Percentiles rank a stretch among this genome's conserved stretches.
Evolutionary conservation across 2,888 invertebrate species (phyloP).

Genomic region (Neocrepidodera transversa): DNA sequence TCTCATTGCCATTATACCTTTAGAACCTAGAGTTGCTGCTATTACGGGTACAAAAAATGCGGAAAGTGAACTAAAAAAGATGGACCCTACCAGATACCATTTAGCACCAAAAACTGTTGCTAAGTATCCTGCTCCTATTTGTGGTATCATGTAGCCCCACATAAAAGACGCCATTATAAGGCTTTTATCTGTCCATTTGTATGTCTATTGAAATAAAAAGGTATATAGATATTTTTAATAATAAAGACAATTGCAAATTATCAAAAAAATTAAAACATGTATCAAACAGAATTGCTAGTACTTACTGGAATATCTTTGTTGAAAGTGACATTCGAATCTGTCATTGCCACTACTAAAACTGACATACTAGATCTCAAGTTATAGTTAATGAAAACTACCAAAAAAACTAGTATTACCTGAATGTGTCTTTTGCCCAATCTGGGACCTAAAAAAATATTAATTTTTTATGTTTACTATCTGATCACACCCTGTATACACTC

Average conservation of each 20-base stretch:
- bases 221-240: too few species aligned
- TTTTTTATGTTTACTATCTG: too few species aligned
- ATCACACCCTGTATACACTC: too few species aligned
- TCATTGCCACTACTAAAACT: conserved; percentile 31
- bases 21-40: conserved; percentile 69
- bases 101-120: conserved; percentile 79
- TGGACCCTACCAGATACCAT: conserved; percentile 65
- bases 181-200: conserved; percentile 63
- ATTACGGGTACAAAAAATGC: conserved; percentile 72
- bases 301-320: conserved; percentile 26
- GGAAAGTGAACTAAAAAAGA: conserved; percentile 68
- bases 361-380: conserved; percentile 18
- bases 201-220: conserved; percentile 34
- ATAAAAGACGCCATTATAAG: conserved; percentile 76
- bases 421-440: conserved; percentile 15
- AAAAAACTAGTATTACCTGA: conserved; percentile 14
- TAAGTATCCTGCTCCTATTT: conserved; percentile 74
- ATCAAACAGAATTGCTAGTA: too few species aligned
- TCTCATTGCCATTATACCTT: conserved; percentile 69
- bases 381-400: conserved; percentile 8
- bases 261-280: too few species aligned
- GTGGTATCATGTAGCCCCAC: conserved; percentile 80
- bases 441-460: conserved; percentile 2
- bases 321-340: conserved; percentile 13
- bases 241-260: too few species aligned